phyloP scores from a whole-genome alignment of 2,113 vertebrate species.

The Heterocephalus glaber region DNA sequence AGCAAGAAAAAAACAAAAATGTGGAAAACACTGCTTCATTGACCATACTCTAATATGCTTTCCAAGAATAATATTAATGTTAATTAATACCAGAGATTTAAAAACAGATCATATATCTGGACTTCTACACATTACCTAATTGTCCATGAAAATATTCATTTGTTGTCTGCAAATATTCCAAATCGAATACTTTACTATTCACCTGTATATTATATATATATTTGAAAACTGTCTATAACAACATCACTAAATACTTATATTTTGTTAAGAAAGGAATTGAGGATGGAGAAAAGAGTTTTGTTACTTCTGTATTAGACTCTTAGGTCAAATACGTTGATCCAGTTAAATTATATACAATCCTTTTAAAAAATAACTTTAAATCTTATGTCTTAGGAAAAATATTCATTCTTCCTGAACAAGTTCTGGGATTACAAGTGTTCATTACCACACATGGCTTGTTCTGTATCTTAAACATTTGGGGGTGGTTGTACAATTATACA shows the following conservation, averaged over 20 bases:
- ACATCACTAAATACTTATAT: not conserved
- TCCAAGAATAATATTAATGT: not conserved
- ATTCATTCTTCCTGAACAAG: not conserved
- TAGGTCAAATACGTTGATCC: not conserved
- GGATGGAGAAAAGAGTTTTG: not conserved
- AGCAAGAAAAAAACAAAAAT: not conserved
- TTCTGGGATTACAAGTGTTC: not conserved
- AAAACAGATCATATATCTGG: not conserved
- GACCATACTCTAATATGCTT: not conserved
- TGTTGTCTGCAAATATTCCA: not conserved
- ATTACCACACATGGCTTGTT: not conserved
- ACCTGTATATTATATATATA: too few relatives aligned
- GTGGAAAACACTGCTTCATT: not conserved
- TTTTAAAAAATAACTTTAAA: not conserved
- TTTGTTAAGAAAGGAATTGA: not conserved
- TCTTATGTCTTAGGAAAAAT: not conserved
- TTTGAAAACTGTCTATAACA: not conserved
- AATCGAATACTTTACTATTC: not conserved
- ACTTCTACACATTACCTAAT: not conserved
- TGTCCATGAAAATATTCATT: not conserved
- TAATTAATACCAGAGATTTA: not conserved
- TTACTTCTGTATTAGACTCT: not conserved
- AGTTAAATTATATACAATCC: not conserved
- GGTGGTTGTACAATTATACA: not conserved
- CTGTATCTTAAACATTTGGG: not conserved